phyloP scores from a whole-genome alignment of 2,888 invertebrate species.

The Lomographa bimaculata region DNA sequence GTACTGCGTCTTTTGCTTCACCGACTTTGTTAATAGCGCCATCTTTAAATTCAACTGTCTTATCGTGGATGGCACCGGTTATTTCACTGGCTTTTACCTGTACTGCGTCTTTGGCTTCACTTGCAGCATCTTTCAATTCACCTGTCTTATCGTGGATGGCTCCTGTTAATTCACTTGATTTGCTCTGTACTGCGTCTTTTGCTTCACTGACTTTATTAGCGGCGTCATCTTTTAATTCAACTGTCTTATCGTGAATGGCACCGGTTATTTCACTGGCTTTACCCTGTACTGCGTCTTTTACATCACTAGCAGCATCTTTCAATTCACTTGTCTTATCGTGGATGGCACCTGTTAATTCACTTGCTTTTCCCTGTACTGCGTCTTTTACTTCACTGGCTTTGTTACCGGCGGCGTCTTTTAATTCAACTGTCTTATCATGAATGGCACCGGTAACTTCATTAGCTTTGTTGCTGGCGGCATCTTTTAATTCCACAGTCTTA shows the following conservation, averaged over 20 bases:
- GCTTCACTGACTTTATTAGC: too few species aligned
- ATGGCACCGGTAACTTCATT: constrained; percentile 41
- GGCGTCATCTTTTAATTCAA: constrained; percentile 32
- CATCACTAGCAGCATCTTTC: constrained; percentile 36
- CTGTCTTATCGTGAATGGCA: constrained; percentile 33
- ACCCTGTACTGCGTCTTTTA: too few species aligned
- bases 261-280: too few species aligned
- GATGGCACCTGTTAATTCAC: constrained; percentile 1
- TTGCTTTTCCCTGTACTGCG: constrained; percentile 37
- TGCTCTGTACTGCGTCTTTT: too few species aligned
- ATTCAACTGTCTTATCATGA: constrained; percentile 39
- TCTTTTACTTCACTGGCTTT: constrained; percentile 35
- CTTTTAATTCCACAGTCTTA: constrained; percentile 41
- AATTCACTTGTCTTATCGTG: constrained; percentile 21
- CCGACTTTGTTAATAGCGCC: too few species aligned
- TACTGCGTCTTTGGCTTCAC: too few species aligned
- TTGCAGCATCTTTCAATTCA: too few species aligned
- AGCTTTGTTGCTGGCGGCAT: constrained; percentile 32
- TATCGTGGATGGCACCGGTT: neutral
- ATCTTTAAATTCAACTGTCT: too few species aligned
- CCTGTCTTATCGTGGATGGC: too few species aligned
- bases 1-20: too few species aligned
- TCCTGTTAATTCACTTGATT: too few species aligned
- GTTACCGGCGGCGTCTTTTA: constrained; percentile 35
- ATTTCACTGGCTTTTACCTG: too few species aligned